Evolutionary conservation across 2,113 vertebrate species (phyloP).

Genomic region (Clarias batrachus): DNA sequence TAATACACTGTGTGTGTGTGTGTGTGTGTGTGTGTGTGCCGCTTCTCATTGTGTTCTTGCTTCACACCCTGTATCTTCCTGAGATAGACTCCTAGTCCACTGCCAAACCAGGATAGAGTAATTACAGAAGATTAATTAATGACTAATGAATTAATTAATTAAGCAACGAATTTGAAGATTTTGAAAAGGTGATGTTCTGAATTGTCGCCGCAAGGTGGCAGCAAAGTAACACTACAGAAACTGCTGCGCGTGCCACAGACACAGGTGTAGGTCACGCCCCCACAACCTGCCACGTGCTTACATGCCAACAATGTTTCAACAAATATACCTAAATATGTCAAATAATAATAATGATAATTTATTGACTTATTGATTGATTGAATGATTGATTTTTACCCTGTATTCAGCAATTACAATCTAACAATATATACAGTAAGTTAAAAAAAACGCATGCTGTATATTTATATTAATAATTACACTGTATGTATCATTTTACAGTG

Average conservation of each 20-base stretch:
- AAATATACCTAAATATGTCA: neutral
- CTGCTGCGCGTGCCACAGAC: neutral
- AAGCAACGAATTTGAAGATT: neutral
- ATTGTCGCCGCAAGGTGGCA: slow-evolving; percentile 41
- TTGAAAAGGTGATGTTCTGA: neutral
- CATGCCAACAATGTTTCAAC: neutral
- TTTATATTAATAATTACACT: neutral
- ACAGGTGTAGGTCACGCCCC: neutral
- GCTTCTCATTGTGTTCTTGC: neutral
- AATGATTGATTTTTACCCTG: neutral
- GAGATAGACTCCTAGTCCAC: no score
- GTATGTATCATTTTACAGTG: neutral
- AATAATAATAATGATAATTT: neutral
- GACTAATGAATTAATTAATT: neutral
- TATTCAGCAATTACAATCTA: neutral
- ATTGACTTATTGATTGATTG: no score
- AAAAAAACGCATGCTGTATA: neutral
- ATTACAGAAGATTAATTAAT: no score
- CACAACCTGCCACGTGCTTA: neutral
- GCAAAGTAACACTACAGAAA: slow-evolving; percentile 8
- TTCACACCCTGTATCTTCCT: no score
- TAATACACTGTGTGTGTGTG: neutral
- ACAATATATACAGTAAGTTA: neutral
- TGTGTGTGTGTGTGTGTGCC: neutral
- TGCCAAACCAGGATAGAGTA: no score